A percentile compares a stretch with the other conserved stretches of the same genome.
Conservation (phyloP, 2,113 vertebrate genomes). For the Heterocephalus glaber region DNA sequence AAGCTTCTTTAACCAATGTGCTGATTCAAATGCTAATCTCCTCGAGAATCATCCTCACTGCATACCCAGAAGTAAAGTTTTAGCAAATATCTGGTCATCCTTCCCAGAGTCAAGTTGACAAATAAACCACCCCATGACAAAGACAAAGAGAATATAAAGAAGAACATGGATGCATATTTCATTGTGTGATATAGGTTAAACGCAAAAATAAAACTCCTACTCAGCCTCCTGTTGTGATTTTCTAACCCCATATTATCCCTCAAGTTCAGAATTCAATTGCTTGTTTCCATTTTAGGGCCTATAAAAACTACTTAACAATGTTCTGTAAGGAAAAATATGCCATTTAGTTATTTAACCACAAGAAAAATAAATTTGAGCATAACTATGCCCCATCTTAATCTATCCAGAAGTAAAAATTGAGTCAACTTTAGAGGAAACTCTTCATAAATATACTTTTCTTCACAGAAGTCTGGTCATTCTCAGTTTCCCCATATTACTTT, state of each 20-base stretch:
- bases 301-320: background rate
- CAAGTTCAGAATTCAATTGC: background rate
- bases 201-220: background rate
- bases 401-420: background rate
- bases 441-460: background rate
- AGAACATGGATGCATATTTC: background rate
- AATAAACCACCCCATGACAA: background rate
- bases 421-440: background rate
- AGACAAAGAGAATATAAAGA: background rate
- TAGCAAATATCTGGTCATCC: background rate
- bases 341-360: background rate
- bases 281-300: background rate
- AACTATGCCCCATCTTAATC: background rate
- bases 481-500: background rate
- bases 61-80: background rate
- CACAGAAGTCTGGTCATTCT: background rate
- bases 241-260: background rate
- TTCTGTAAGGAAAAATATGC: background rate
- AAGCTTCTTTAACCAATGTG: background rate
- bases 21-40: background rate
- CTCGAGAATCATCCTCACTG: background rate
- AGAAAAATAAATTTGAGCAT: background rate
- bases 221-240: background rate
- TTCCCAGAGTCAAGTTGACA: background rate
- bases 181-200: background rate